Evolutionary conservation across 2,113 vertebrate species (phyloP).

Genomic region (Gasterosteus aculeatus): DNA sequence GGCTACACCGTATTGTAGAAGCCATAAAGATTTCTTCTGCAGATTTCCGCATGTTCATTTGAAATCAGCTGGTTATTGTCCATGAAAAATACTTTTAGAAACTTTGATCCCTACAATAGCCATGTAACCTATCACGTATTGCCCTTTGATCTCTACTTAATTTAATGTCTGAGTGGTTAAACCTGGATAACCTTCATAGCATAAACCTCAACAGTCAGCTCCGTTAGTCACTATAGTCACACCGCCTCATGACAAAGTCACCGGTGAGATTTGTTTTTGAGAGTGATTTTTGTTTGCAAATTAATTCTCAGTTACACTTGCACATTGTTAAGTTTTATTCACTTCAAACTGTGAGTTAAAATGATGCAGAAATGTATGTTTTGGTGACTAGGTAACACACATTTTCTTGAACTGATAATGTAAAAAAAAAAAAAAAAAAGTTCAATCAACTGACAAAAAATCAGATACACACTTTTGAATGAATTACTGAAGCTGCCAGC

Average conservation of each 20-base stretch:
- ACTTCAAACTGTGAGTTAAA: too few relatives aligned
- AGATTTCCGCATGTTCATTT: neutral
- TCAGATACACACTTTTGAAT: conserved; percentile 1
- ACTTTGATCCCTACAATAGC: neutral
- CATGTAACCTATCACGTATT: neutral
- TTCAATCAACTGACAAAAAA: neutral
- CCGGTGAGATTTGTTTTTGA: neutral
- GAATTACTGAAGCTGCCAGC: neutral
- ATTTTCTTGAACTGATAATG: too few relatives aligned
- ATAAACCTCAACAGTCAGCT: conserved; percentile 6
- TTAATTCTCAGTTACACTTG: neutral
- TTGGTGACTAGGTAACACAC: too few relatives aligned
- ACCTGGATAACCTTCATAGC: conserved; percentile 26
- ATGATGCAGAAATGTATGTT: too few relatives aligned
- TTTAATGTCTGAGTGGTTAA: neutral
- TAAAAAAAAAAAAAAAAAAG: too few relatives aligned
- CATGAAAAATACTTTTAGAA: conserved; percentile 4
- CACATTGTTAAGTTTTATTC: too few relatives aligned
- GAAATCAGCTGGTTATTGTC: neutral
- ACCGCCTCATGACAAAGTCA: conserved; percentile 22
- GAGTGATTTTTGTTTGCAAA: neutral
- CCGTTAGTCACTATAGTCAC: conserved; percentile 2
- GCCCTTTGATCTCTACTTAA: neutral
- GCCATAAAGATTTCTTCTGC: neutral
- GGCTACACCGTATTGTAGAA: neutral